Evolutionary conservation across 2,888 invertebrate species (phyloP), one percentile per base, ranked within the genome.

Genomic region (Tanytarsus gracilentus): DNA sequence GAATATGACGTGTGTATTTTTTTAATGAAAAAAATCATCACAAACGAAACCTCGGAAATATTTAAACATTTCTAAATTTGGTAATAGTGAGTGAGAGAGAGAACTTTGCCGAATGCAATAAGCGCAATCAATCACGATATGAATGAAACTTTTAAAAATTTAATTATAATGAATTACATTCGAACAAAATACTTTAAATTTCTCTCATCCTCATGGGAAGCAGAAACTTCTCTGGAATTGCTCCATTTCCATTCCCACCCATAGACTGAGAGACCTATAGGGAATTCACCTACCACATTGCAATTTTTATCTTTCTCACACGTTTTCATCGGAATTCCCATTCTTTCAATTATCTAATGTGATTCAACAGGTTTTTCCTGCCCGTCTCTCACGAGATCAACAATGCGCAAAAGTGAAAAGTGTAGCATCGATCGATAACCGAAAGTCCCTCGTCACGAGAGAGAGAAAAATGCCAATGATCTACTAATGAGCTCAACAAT

Each of bases 1-100:
- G 51, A 30, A 27, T 51, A 30, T 51, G 51, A 51, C 51, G 51
- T 51, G 51, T 51, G 30, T 51, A 30, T 30, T 51, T 51, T 51
- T 23, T 49, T 51, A 30, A 51, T 30, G 18, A 30, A 51, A 51
- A 51, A 50, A 44, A 8, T 23, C 21, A 29, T 30, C 30, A 21
- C 51, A 30, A 51, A 30, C 51, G 30, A 51, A n/a, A n/a, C n/a
- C n/a, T n/a, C n/a, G n/a, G n/a, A n/a, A n/a, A n/a, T n/a, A n/a
- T n/a, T n/a, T n/a, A n/a, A 30, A 27, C 51, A 30, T 30, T 29
- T 51, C 51, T 51, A 27, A 51, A 51, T 51, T 51, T 51, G 51
- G 51, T 30, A 30, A 51, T 44, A 44, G 44, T 23, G 44, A 18
- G 44, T 23, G 33, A 33, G 11, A 33, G 33, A 33, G n/a, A n/a